Evolutionary conservation across 2,888 invertebrate species (phyloP).

Genomic region (Allophyes oxyacanthae): DNA sequence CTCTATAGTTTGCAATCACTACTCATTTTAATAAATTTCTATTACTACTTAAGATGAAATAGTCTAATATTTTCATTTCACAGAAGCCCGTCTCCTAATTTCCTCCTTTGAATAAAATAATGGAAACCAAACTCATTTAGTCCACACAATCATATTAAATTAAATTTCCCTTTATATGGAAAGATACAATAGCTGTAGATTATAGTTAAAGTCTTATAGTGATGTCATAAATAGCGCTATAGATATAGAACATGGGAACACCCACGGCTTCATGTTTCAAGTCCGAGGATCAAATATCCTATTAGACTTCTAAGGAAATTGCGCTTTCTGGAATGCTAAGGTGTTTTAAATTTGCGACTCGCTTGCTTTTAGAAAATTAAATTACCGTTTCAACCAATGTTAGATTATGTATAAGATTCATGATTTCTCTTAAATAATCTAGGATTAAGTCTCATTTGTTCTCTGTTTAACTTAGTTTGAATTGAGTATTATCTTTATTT

Average conservation of each 20-base stretch:
- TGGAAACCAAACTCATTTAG: constrained; percentile 12
- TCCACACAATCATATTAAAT: constrained; percentile 7
- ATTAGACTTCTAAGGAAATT: constrained; percentile 56
- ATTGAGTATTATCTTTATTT: constrained; percentile 23
- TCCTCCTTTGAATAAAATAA: constrained; percentile 17
- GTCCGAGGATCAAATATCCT: constrained; percentile 61
- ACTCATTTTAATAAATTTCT: constrained; percentile 14
- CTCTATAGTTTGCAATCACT: background rate
- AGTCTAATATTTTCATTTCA: constrained; percentile 17
- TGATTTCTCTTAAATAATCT: constrained; percentile 23
- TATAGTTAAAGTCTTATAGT: constrained; percentile 9
- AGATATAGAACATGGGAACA: constrained; percentile 15
- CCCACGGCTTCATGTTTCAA: constrained; percentile 19
- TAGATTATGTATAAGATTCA: constrained; percentile 24
- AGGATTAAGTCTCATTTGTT: constrained; percentile 20
- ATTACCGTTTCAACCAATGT: constrained; percentile 21
- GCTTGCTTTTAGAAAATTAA: constrained; percentile 26
- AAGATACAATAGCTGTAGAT: constrained; percentile 10
- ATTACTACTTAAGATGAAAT: constrained; percentile 11
- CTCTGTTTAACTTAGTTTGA: constrained; percentile 17
- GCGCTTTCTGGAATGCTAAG: constrained; percentile 37
- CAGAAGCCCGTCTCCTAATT: constrained; percentile 9
- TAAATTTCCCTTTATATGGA: constrained; percentile 7
- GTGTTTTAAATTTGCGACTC: constrained; percentile 21
- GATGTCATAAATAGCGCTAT: constrained; percentile 7